Conservation (phyloP, 2,797 vertebrate genomes). For the Lates japonicus region DNA sequence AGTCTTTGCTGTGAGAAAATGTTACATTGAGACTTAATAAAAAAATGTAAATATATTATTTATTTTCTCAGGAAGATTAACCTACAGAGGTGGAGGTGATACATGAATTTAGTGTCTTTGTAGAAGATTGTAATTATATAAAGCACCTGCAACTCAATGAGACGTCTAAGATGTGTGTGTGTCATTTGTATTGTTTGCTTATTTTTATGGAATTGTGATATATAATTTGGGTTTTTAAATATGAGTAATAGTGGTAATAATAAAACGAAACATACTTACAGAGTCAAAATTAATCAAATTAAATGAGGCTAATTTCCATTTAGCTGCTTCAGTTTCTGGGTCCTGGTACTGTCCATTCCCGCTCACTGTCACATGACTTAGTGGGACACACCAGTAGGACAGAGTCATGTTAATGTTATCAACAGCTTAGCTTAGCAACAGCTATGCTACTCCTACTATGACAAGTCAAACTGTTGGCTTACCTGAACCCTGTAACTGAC, state of each 20-base stretch:
- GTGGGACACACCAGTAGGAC: too few species aligned
- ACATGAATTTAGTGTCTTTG: background rate
- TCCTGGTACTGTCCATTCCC: too few species aligned
- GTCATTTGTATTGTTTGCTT: background rate
- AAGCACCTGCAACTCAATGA: too few species aligned
- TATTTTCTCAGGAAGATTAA: background rate
- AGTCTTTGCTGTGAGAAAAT: background rate
- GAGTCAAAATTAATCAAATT: too few species aligned
- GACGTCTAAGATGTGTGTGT: too few species aligned
- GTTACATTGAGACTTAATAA: background rate
- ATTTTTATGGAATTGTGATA: background rate
- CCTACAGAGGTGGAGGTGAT: background rate
- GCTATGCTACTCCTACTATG: background rate
- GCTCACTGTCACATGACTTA: too few species aligned
- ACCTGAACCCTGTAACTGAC: too few species aligned
- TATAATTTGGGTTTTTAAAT: background rate
- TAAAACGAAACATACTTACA: too few species aligned
- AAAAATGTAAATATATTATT: background rate
- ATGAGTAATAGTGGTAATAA: background rate
- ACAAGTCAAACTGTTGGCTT: background rate
- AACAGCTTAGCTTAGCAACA: background rate
- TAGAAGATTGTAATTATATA: too few species aligned
- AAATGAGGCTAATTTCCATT: too few species aligned
- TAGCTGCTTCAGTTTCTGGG: too few species aligned
- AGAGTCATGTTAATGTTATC: background rate